A percentile compares a stretch with the other conserved stretches of the same genome.
These are phyloP conservation scores for Agrochola circellaris DNA, from an alignment of 2,888 invertebrate genomes.

Conservation along the genomic window DNA sequence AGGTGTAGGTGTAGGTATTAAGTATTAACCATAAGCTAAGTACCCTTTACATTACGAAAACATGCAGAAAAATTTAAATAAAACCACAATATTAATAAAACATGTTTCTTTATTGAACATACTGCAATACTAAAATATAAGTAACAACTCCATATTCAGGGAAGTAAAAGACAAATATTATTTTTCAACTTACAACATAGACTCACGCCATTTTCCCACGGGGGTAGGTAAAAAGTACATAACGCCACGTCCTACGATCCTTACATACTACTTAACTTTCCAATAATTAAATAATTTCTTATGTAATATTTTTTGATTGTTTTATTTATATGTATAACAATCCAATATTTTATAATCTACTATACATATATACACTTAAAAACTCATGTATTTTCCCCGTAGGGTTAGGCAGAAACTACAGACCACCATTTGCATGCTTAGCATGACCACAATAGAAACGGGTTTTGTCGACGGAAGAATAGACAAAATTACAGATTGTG, in stretches of 20 bases:
- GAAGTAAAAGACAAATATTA: not conserved
- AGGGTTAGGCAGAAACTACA: not conserved
- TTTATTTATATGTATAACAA: not conserved
- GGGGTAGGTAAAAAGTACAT: not conserved
- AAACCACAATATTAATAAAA: conserved; percentile 1
- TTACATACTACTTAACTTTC: not conserved
- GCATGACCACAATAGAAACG: too few relatives aligned
- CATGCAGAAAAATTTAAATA: not conserved
- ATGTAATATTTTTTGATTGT: not conserved
- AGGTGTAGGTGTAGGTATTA: too few relatives aligned
- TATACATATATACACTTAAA: not conserved
- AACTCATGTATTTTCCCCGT: not conserved
- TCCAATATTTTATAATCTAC: not conserved
- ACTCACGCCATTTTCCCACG: not conserved
- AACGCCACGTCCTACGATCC: not conserved
- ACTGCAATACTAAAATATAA: not conserved
- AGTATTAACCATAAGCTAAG: too few relatives aligned
- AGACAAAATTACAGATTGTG: too few relatives aligned
- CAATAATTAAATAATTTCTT: not conserved
- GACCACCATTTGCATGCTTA: too few relatives aligned
- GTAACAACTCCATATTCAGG: not conserved
- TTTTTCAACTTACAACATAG: not conserved
- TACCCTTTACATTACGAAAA: too few relatives aligned
- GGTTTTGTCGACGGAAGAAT: too few relatives aligned
- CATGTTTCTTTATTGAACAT: conserved; percentile 2